A percentile compares a stretch with the other conserved stretches of the same genome.
phyloP scores from a whole-genome alignment of 2,797 vertebrate genomes.

The Notamacropus eugenii region DNA sequence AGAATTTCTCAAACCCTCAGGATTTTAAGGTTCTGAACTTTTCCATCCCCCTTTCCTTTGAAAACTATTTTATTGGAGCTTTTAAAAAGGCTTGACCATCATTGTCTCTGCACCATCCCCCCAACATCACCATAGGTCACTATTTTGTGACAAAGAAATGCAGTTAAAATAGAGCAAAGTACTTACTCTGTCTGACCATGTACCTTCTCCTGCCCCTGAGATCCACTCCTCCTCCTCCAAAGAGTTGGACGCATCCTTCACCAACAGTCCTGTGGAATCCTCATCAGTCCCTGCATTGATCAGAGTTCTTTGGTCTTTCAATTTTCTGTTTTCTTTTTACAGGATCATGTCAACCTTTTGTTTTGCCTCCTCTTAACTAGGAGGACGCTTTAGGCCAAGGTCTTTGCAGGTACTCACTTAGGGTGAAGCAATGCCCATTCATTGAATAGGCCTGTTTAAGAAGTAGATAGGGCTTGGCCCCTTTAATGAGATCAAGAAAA shows the following conservation, averaged over 20 bases:
- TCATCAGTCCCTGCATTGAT: background rate
- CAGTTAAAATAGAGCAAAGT: background rate
- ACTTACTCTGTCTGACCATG: too few species aligned
- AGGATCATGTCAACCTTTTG: background rate
- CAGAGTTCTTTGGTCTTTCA: background rate
- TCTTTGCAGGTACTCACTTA: too few species aligned
- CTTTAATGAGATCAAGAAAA: too few species aligned
- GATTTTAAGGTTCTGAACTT: background rate
- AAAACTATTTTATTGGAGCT: background rate
- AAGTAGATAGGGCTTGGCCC: too few species aligned
- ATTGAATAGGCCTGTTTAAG: too few species aligned
- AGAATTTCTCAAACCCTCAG: background rate
- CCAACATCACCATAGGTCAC: too few species aligned
- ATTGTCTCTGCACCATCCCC: background rate
- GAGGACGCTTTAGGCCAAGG: too few species aligned
- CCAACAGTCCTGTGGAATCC: too few species aligned
- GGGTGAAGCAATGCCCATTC: too few species aligned
- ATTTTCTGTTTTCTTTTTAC: background rate
- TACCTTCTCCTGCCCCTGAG: background rate
- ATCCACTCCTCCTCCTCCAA: background rate
- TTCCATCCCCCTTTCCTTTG: background rate
- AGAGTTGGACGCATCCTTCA: too few species aligned
- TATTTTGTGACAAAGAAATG: too few species aligned
- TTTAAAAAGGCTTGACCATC: background rate
- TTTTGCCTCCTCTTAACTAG: background rate